Evolutionary conservation across 2,797 vertebrate genomes (phyloP), one percentile per base, ranked within the genome.

Genomic region (Luscinia megarhynchos): DNA sequence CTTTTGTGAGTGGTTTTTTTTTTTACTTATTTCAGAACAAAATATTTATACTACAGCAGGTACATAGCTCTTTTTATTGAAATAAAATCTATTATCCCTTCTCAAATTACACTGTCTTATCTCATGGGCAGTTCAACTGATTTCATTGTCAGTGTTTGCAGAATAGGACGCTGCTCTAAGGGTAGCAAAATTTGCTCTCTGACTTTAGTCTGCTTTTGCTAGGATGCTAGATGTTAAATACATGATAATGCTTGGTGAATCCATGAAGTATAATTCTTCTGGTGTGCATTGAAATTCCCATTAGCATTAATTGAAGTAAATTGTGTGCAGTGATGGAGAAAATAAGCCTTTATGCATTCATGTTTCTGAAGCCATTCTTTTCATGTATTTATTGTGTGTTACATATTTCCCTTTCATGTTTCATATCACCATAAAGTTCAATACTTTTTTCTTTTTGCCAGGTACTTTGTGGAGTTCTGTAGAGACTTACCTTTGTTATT

Each of bases 221-320:
- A 67, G 24, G 23, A n/a, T 74, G 11, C 61, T 70, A 30, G 12
- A 1, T 84, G 6, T 82, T 90, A 87, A 95, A 61, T 81, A 41
- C 18, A 36, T 10, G 21, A 40, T 86, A 50, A 55, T 80, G 40
- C 50, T 83, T 63, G 19, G 17, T 88, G 82, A 92, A 59, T 78
- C 43, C 30, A 15, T 57, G 14, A 90, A 77, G 19, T 76, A n/a
- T 50, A 46, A n/a, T 86, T 87, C 19, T 89, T 50, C 38, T 61
- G n/a, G 10, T 59, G 43, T 59, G 21, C 43, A 53, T 55, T 6
- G 4, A 64, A 87, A 91, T 91, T 38, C 26, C 30, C 23, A 59
- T 78, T 87, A 89, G 62, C 69, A 73, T 72, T 92, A 87, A 84
- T 67, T 86, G 62, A 51, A 78, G 46, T 81, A 91, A 96, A 93